Percentiles rank a stretch among this genome's conserved stretches.
Conservation (phyloP, 2,113 vertebrate species). For the Plecturocebus donacophilus region DNA sequence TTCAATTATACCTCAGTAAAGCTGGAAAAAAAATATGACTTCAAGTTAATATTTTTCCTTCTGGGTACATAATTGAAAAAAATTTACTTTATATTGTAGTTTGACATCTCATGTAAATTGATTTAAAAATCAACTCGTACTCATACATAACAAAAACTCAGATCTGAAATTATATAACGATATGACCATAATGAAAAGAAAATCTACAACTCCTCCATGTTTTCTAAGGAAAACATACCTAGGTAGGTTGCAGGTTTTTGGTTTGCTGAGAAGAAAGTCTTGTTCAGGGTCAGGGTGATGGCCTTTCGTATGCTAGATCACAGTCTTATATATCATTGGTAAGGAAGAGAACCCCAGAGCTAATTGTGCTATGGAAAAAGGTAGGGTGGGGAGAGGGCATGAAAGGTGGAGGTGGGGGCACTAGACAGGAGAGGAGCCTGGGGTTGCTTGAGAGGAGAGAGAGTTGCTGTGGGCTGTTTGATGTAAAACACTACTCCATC, state of each 20-base stretch:
- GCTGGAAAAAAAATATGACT: not conserved
- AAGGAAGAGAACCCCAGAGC: not conserved
- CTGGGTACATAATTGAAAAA: not conserved
- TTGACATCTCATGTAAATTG: not conserved
- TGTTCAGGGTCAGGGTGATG: not conserved
- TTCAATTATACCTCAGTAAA: not conserved
- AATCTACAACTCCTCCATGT: not conserved
- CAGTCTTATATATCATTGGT: not conserved
- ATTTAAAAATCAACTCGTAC: not conserved
- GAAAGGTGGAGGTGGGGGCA: not conserved
- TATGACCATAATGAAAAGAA: not conserved
- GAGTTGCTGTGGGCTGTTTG: not conserved
- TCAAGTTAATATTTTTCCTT: conserved; percentile 11
- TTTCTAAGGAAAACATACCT: conserved; percentile 2
- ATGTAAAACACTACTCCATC: not conserved
- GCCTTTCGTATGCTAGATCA: not conserved
- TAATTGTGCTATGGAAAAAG: not conserved
- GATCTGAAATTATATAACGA: not conserved
- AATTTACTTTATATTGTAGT: not conserved
- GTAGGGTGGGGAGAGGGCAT: not conserved
- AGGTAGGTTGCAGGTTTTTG: not conserved
- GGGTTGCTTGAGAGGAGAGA: not conserved
- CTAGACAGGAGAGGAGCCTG: not conserved
- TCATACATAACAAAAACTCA: not conserved
- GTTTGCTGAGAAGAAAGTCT: not conserved